phyloP scores from a whole-genome alignment of 2,888 invertebrate species.

The Chrysopilus asiliformis region DNA sequence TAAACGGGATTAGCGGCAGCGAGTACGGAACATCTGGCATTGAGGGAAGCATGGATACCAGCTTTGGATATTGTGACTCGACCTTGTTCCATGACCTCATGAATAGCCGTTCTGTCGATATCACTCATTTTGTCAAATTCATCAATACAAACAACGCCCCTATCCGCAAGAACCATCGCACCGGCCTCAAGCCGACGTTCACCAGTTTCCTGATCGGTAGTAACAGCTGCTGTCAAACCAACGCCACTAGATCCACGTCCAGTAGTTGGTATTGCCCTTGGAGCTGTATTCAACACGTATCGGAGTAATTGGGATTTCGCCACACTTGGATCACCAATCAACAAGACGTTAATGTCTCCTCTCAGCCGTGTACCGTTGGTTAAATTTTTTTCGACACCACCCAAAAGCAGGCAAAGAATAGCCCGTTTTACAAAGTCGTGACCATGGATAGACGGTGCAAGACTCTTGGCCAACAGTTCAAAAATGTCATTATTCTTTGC shows the following conservation, averaged over 20 bases:
- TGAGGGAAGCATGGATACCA: constrained; percentile 94
- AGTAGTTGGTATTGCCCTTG: constrained; percentile 91
- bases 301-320: constrained; percentile 93
- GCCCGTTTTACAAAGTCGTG: constrained; percentile 95
- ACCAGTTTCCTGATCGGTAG: constrained; percentile 88
- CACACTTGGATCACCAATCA: constrained; percentile 98
- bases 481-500: constrained; percentile 70
- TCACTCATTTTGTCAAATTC: constrained; percentile 99
- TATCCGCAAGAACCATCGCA: constrained; percentile 98
- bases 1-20: constrained; percentile 99
- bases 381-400: constrained; percentile 88
- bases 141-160: constrained; percentile 90
- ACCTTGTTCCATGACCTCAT: constrained; percentile 99
- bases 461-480: constrained; percentile 73
- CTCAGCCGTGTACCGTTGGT: constrained; percentile 84
- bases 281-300: constrained; percentile 89
- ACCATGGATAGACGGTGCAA: constrained; percentile 97
- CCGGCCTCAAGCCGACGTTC: constrained; percentile 86
- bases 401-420: constrained; percentile 82
- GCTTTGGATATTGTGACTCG: constrained; percentile 96
- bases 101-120: constrained; percentile 96
- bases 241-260: constrained; percentile 97
- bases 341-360: constrained; percentile 77
- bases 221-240: constrained; percentile 96
- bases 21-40: constrained; percentile 92